These are phyloP conservation scores for Saimiri boliviensis DNA, from an alignment of 2,113 vertebrate genomes.

Conservation along the genomic window DNA sequence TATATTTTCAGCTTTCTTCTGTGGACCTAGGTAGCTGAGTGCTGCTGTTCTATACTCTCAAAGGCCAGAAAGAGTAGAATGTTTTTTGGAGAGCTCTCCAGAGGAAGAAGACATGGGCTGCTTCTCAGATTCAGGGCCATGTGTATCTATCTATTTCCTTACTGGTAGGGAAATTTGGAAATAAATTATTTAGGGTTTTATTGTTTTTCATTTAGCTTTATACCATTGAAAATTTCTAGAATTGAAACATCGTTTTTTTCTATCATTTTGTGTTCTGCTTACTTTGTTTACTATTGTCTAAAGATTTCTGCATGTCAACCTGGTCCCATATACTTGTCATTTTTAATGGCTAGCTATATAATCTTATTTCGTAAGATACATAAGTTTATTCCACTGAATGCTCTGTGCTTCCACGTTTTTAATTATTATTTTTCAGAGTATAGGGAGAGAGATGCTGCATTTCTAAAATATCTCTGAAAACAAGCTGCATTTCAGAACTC, in stretches of 20 bases:
- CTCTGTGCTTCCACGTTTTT: not conserved
- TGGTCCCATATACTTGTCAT: slow-evolving; percentile 33
- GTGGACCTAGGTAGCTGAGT: not conserved
- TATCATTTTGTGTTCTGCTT: slow-evolving; percentile 26
- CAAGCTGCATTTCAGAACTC: slow-evolving; percentile 18
- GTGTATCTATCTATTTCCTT: not conserved
- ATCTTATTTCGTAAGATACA: slow-evolving; percentile 37
- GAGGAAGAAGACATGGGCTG: not conserved
- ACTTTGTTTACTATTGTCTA: slow-evolving; percentile 28
- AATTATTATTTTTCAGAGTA: not conserved
- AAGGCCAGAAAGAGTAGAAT: not conserved
- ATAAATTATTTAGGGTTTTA: slow-evolving; percentile 14
- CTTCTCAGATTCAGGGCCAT: not conserved
- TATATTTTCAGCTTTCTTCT: not conserved
- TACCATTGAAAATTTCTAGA: slow-evolving; percentile 26
- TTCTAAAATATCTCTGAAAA: slow-evolving; percentile 60
- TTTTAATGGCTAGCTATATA: slow-evolving; percentile 46
- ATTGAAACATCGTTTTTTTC: not conserved
- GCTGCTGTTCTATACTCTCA: not conserved
- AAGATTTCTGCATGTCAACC: slow-evolving; percentile 29
- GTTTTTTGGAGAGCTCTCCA: not conserved
- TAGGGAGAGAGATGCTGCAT: slow-evolving; percentile 19
- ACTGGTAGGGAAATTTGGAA: slow-evolving; percentile 27
- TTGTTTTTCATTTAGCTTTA: slow-evolving; percentile 49
- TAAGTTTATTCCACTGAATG: slow-evolving; percentile 52